phyloP scores from a whole-genome alignment of 2,888 invertebrate genomes.

The Cyaniris semiargus region DNA sequence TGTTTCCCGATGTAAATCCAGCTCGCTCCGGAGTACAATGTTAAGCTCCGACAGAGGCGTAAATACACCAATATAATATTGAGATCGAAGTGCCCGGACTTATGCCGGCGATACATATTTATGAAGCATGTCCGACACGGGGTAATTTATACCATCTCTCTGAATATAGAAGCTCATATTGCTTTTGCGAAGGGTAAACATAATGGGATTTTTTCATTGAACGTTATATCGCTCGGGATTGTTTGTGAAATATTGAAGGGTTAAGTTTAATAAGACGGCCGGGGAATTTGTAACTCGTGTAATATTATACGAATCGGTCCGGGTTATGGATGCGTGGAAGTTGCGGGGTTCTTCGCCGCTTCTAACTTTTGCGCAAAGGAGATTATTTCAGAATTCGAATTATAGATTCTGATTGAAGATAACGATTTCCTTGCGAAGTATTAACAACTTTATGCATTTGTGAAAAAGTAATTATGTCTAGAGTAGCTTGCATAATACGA shows the following conservation, averaged over 20 bases:
- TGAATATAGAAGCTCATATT: slow-evolving; percentile 43
- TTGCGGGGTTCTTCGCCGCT: neutral
- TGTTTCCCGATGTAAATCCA: neutral
- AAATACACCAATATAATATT: slow-evolving; percentile 39
- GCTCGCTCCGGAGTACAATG: neutral
- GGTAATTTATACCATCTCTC: slow-evolving; percentile 47
- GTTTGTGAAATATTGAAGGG: slow-evolving; percentile 31
- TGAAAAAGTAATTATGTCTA: neutral
- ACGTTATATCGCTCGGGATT: slow-evolving; percentile 38
- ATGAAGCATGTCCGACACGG: slow-evolving; percentile 46
- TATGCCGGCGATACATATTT: slow-evolving; percentile 47
- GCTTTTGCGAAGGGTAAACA: slow-evolving; percentile 39
- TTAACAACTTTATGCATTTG: neutral
- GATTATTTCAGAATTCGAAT: neutral
- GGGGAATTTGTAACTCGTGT: slow-evolving; percentile 28
- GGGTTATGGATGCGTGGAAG: slow-evolving; percentile 10
- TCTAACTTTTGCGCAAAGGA: neutral
- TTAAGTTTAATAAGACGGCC: slow-evolving; percentile 28
- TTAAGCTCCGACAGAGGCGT: neutral
- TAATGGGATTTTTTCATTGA: slow-evolving; percentile 41
- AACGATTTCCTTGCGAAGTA: neutral
- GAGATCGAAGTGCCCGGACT: slow-evolving; percentile 42
- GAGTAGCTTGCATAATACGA: neutral
- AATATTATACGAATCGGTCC: slow-evolving; percentile 25
- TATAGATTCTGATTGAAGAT: slow-evolving; percentile 8